Conservation (phyloP, 2,797 vertebrate species). For the Hoplostethus atlanticus region DNA sequence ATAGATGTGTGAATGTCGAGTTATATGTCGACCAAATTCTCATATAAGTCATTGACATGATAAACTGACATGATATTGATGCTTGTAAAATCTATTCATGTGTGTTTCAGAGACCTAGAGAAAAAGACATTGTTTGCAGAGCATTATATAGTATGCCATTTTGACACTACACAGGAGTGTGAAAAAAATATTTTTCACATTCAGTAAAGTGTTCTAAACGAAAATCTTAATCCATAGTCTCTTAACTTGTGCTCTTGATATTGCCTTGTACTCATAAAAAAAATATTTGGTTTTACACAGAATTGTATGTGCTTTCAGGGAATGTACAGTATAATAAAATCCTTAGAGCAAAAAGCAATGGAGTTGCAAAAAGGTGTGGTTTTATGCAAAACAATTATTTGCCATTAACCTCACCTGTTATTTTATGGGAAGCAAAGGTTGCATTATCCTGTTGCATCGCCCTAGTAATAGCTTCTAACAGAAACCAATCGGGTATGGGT, state of each 20-base stretch:
- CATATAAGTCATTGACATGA: no score
- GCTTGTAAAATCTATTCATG: background rate
- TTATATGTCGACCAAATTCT: no score
- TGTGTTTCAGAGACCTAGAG: background rate
- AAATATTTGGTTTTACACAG: constrained; percentile 72
- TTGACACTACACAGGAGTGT: constrained; percentile 26
- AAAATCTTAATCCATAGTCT: constrained; percentile 73
- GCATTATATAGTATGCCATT: constrained; percentile 6
- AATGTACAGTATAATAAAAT: constrained; percentile 80
- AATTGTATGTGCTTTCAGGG: constrained; percentile 78
- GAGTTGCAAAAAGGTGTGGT: constrained; percentile 79
- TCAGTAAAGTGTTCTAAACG: constrained; percentile 37
- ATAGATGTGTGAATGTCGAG: no score
- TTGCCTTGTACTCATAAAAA: constrained; percentile 78
- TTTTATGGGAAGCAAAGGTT: constrained; percentile 81
- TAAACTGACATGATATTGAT: no score
- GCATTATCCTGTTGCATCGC: constrained; percentile 41
- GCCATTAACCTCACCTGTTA: constrained; percentile 84
- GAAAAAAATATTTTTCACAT: constrained; percentile 59
- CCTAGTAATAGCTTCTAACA: constrained; percentile 73
- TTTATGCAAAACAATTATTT: constrained; percentile 83
- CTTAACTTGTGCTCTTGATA: constrained; percentile 78
- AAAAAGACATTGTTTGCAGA: constrained; percentile 11
- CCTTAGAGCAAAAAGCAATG: constrained; percentile 77
- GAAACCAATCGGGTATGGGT: constrained; percentile 71